Conservation (phyloP, 64 coral and sea anemone species). For the Montipora capricornis region DNA sequence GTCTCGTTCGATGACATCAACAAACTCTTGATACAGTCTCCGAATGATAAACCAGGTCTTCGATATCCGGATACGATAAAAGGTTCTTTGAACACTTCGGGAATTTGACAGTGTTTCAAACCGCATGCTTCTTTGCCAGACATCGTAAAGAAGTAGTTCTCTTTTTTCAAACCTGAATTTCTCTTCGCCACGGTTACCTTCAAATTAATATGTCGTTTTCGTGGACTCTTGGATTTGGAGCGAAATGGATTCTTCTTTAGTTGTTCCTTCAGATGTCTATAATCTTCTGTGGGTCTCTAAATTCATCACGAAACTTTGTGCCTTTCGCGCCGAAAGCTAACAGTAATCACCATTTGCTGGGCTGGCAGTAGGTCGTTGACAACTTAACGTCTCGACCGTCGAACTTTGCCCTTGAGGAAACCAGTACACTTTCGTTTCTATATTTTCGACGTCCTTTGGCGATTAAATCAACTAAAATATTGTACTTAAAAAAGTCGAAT, state of each 20-base stretch:
- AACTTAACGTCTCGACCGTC: not conserved
- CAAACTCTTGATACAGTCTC: slow-evolving; percentile 83
- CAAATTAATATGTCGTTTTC: not conserved
- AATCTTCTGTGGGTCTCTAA: not conserved
- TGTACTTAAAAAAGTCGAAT: not conserved
- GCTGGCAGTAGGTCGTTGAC: not conserved
- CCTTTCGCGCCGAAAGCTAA: not conserved
- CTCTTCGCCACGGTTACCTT: not conserved
- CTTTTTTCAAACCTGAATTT: not conserved
- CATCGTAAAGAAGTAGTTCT: not conserved
- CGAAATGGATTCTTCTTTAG: not conserved
- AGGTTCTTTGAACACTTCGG: slow-evolving; percentile 68
- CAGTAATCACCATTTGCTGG: not conserved
- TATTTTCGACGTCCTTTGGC: not conserved
- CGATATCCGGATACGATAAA: slow-evolving; percentile 94
- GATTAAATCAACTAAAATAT: not conserved
- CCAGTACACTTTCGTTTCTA: not conserved
- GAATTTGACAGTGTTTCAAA: slow-evolving; percentile 48
- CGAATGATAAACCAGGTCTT: slow-evolving; percentile 78
- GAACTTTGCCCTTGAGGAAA: not conserved
- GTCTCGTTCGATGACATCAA: slow-evolving; percentile 79
- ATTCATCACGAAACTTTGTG: not conserved
- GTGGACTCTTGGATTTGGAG: not conserved
- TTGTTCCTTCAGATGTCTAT: not conserved
- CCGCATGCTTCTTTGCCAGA: slow-evolving; percentile 3